Evolutionary conservation across 1,140 invertebrate genomes (phyloP), one percentile per base, ranked within the genome.

Genomic region (Ceratoteleas bidentatus): DNA sequence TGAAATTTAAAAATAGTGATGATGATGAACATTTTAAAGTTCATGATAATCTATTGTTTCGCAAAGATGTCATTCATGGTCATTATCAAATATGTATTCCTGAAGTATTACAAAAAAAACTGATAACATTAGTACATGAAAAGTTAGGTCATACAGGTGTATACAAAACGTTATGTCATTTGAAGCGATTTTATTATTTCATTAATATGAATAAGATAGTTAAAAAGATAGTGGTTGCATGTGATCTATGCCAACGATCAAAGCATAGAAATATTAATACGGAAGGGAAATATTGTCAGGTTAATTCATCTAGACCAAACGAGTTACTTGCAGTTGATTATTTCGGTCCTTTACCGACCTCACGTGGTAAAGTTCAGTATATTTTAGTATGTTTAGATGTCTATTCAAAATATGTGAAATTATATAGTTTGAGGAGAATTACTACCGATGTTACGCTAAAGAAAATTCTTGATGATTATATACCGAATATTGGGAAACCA

Each of bases 351-450:
- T 16, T 69, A 6, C 65, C 65, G 10, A 11, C 3, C 11, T 69
- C 65, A 43, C 52, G 60, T 0, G 53, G 45, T 0, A 61, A 52
- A 3, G 72, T 66, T 0, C 61, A 66, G 52, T 74, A 74, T 43
- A 57, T 64, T 4, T 36, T 74, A 4, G 70, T 74, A 4, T 56
- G 52, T 13, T 43, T 73, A n/a, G 69, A 73, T 43, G 70, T 65
- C 0, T 74, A 49, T 65, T 65, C 61, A 2, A 74, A 74, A 50
- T 45, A 36, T 47, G 69, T 73, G 2, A 53, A 50, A 16, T 16
- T 73, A 13, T 73, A 73, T 49, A 8, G 40, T 0, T 14, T 74
- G 13, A 74, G 65, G 32, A 38, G 36, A 10, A 57, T 57, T 24
- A 73, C 69, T 3, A 56, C 58, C 2, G 0, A 43, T 6, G n/a